A percentile compares a stretch with the other conserved stretches of the same genome.
phyloP scores from a whole-genome alignment of 1,140 invertebrate genomes.

The Trialeurodes vaporariorum region DNA sequence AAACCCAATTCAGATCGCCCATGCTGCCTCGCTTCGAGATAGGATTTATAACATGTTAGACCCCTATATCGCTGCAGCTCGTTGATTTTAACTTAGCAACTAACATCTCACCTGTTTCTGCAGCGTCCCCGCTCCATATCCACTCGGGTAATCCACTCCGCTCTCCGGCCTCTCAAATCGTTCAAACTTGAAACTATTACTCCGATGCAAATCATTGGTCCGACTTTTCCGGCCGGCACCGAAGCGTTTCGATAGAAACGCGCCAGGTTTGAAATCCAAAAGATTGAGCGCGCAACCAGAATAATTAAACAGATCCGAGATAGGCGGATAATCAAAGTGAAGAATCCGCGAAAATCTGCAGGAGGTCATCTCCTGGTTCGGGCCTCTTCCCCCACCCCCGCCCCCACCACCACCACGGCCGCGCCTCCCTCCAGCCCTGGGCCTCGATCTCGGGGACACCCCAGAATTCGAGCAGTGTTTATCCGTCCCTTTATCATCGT shows the following conservation, averaged over 20 bases:
- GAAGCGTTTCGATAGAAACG: conserved; percentile 15
- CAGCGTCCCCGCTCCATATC: conserved; percentile 3
- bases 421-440: background rate
- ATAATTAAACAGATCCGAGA: background rate
- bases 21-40: too few species aligned
- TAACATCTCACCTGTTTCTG: conserved; percentile 18
- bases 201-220: conserved; percentile 69
- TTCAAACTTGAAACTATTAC: conserved; percentile 74
- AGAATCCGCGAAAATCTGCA: background rate
- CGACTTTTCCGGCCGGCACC: conserved; percentile 32
- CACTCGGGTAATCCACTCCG: conserved; percentile 29
- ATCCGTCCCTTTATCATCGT: too few species aligned
- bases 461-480: too few species aligned
- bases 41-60: too few species aligned
- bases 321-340: background rate
- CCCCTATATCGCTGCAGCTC: too few species aligned
- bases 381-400: background rate
- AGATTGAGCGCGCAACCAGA: conserved; percentile 3
- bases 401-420: background rate
- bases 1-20: too few species aligned
- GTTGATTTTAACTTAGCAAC: too few species aligned
- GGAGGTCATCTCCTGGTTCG: background rate
- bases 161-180: conserved; percentile 57
- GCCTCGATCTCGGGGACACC: too few species aligned
- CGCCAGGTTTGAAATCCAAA: conserved; percentile 18